These are phyloP conservation scores for Drosophila peninsularis DNA, from an alignment of 2,888 invertebrate genomes.

Conservation along the genomic window DNA sequence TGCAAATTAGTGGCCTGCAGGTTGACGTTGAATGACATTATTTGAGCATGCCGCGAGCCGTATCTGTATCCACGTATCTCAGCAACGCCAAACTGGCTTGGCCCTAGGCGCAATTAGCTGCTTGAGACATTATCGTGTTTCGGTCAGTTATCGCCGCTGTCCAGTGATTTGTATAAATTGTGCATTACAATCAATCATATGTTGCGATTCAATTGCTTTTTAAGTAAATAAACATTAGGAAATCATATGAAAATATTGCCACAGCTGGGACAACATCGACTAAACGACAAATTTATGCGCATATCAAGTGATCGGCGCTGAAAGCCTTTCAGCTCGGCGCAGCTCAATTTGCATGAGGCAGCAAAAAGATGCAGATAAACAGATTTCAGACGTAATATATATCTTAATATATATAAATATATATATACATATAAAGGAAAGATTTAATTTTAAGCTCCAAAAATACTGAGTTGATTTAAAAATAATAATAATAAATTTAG, in stretches of 20 bases:
- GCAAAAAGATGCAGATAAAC: conserved; percentile 15
- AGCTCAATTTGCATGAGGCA: conserved; percentile 58
- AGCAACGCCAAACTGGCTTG: not conserved
- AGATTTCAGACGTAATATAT: not conserved
- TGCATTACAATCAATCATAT: conserved; percentile 78
- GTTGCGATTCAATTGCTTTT: conserved; percentile 61
- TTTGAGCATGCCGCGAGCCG: conserved; percentile 34
- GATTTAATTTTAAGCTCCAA: no score
- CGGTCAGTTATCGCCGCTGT: conserved; percentile 16
- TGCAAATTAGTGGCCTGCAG: conserved; percentile 77
- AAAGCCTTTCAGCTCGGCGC: conserved; percentile 14
- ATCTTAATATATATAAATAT: no score
- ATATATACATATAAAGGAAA: no score
- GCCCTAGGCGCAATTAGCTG: conserved; percentile 63
- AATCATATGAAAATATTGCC: conserved; percentile 45
- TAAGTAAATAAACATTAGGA: conserved; percentile 73
- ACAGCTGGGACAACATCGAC: conserved; percentile 8
- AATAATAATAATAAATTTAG: no score
- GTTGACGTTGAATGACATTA: conserved; percentile 78
- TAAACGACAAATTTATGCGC: conserved; percentile 64
- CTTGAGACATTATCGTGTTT: conserved; percentile 59
- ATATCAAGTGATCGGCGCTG: conserved; percentile 61
- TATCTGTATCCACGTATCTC: conserved; percentile 11
- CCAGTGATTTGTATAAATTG: conserved; percentile 71
- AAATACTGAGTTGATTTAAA: no score